Evolutionary conservation across 2,888 invertebrate genomes (phyloP).

Genomic region (Seira musarum): DNA sequence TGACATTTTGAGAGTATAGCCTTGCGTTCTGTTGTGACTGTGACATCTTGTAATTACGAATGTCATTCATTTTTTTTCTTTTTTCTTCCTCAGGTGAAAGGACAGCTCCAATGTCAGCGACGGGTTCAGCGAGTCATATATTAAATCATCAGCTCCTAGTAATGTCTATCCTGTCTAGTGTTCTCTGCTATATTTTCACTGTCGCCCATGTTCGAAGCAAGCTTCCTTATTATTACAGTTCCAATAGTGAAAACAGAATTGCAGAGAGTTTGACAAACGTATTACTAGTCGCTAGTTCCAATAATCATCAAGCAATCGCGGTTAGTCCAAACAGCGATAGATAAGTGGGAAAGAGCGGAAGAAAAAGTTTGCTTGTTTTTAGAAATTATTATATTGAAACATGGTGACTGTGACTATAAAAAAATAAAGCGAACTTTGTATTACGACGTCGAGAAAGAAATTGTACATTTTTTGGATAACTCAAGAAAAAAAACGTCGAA

Average conservation of each 20-base stretch:
- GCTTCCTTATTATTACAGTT: constrained; percentile 46
- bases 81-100: constrained; percentile 70
- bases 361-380: too few relatives aligned
- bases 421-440: too few relatives aligned
- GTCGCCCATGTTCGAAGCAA: constrained; percentile 61
- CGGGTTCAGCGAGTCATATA: constrained; percentile 77
- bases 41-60: constrained; percentile 44
- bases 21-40: too few relatives aligned
- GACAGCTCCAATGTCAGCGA: constrained; percentile 71
- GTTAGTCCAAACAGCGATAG: too few relatives aligned
- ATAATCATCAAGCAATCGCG: too few relatives aligned
- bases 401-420: constrained; percentile 39
- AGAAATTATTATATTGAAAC: constrained; percentile 5
- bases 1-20: too few relatives aligned
- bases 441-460: too few relatives aligned
- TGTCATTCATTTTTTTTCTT: constrained; percentile 17
- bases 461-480: too few relatives aligned
- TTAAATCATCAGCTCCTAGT: constrained; percentile 69
- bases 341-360: too few relatives aligned
- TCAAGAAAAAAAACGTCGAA: too few relatives aligned
- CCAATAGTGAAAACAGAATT: background rate
- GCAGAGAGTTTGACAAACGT: background rate
- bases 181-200: constrained; percentile 65
- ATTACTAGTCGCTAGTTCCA: too few relatives aligned
- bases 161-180: constrained; percentile 68